Conservation (phyloP, 1,140 invertebrate species). For the Alviniconcha marisindica region DNA sequence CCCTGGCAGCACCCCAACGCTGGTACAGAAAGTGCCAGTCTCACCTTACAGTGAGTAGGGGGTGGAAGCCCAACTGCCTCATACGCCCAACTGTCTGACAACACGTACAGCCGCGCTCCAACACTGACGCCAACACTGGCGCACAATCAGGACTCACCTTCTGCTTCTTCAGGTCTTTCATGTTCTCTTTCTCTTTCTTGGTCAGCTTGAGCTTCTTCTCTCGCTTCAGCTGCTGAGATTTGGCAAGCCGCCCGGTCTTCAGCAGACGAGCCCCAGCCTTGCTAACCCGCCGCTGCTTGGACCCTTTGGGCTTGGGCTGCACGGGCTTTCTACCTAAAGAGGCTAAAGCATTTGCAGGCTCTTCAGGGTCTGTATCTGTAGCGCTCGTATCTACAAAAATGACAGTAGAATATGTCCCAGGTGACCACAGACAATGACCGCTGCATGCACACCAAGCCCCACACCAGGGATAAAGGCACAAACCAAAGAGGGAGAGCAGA, state of each 20-base stretch:
- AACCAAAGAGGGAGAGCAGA: constrained; percentile 3
- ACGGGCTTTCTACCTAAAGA: constrained; percentile 52
- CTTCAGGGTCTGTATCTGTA: constrained; percentile 71
- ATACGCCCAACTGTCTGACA: too few species aligned
- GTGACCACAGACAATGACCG: background rate
- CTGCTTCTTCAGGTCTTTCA: constrained; percentile 55
- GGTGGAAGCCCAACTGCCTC: too few species aligned
- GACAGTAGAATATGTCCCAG: constrained; percentile 26
- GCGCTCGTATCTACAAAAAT: constrained; percentile 64
- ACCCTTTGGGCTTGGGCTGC: constrained; percentile 49
- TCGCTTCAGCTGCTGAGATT: constrained; percentile 52
- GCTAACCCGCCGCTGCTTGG: constrained; percentile 50
- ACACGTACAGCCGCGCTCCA: too few species aligned
- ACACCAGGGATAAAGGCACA: constrained; percentile 25
- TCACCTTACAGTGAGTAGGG: too few species aligned
- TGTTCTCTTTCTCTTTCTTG: constrained; percentile 69
- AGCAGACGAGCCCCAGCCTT: constrained; percentile 47
- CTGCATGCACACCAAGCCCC: background rate
- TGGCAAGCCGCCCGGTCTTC: constrained; percentile 52
- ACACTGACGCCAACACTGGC: too few species aligned
- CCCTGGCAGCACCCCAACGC: too few species aligned
- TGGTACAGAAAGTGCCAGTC: too few species aligned
- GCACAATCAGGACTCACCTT: constrained; percentile 46
- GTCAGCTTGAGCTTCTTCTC: constrained; percentile 57
- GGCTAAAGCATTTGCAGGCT: constrained; percentile 61